phyloP scores from a whole-genome alignment of 2,888 invertebrate species.

The Anthrax anthrax region DNA sequence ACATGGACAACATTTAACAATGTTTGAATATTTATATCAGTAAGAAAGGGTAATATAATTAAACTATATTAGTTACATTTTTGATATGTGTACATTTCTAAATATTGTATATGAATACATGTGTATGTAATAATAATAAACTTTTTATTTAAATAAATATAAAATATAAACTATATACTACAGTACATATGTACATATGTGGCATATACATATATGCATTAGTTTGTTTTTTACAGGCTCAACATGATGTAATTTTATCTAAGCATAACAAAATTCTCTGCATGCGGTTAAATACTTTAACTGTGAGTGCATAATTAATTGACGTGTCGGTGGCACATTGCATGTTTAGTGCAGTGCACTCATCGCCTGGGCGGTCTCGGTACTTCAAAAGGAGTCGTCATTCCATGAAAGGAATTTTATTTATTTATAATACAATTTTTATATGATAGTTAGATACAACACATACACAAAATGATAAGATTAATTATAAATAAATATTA shows the following conservation, averaged over 20 bases:
- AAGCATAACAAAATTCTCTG: constrained; percentile 1
- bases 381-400: constrained; percentile 3
- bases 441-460: background rate
- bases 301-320: constrained; percentile 5
- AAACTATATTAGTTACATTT: too few relatives aligned
- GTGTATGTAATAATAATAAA: too few relatives aligned
- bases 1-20: too few relatives aligned
- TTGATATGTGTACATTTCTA: too few relatives aligned
- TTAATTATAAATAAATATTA: background rate
- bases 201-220: too few relatives aligned
- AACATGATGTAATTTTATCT: constrained; percentile 2
- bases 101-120: too few relatives aligned
- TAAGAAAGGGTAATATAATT: too few relatives aligned
- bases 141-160: too few relatives aligned
- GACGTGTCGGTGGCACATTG: constrained; percentile 7
- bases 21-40: too few relatives aligned
- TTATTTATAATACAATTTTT: background rate
- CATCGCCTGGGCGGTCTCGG: constrained; percentile 7
- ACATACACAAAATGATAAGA: too few relatives aligned
- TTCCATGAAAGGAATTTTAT: background rate
- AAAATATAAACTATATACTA: too few relatives aligned
- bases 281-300: background rate
- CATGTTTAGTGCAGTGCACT: constrained; percentile 4
- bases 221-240: background rate
- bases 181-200: too few relatives aligned